Base-by-base conservation (phyloP, 2,888 invertebrate species). In the Platypus cylindrus region DNA sequence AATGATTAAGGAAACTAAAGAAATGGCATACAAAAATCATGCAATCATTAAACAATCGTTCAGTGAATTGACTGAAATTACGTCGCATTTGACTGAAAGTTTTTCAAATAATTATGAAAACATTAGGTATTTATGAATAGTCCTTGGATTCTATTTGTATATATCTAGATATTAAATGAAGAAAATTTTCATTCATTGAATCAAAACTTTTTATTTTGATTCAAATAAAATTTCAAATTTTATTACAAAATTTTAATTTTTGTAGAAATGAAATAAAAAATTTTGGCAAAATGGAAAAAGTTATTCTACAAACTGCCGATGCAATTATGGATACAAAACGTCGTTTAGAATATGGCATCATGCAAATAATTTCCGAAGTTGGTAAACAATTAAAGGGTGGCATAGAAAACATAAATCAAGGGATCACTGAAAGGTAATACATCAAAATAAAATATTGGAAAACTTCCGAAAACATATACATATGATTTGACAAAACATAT, bases 251-350 rank as follows among this genome's bases (percentile, higher is more conserved):
- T n/a, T n/a, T n/a, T 20, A 20, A 7, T 5, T 20, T 20, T 9
- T 37, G 3, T 30, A 41, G 44, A 22, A 36, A 58, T 18, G 74
- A 75, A 53, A 61, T 75, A 3, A 64, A 69, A 49, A 64, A 70
- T 2, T 63, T 87, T 32, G 67, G 73, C 2, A 82, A 80, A 54
- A 74, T 79, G 37, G 85, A 86, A 53, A 73, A 77, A 45, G 76
- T 87, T 2, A 69, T 87, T 60, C 66, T 84, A 30, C 78, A 83
- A 52, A 87, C 83, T 26, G 82, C 85, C 0, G 87, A 89, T 62
- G 78, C 81, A 53, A 83, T 87, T 18, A 58, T 85, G 52, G 84
- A 85, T 39, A 84, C 79, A 2, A 89, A 85, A 59, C 75, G 84
- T 33, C 71, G 84, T 26, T 73, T 90, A 9, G 87, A 89, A 53